phyloP scores from a whole-genome alignment of 2,113 vertebrate species.

The Grammomys dolichurus region DNA sequence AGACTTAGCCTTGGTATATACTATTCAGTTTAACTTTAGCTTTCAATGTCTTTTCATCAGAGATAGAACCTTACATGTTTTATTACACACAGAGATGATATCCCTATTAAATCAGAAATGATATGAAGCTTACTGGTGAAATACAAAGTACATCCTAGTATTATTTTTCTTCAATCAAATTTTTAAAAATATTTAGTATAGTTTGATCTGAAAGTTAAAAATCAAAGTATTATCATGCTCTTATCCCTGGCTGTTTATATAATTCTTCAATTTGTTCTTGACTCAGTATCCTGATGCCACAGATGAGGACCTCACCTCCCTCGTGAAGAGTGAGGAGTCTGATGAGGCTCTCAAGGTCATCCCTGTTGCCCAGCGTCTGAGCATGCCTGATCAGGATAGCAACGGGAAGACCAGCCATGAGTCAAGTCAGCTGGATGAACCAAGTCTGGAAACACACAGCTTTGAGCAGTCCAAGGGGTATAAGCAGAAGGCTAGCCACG shows the following conservation, averaged over 20 bases:
- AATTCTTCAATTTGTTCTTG: constrained; percentile 47
- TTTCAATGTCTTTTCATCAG: constrained; percentile 1
- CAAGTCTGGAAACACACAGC: constrained; percentile 77
- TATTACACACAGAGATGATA: not conserved
- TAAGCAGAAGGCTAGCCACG: not conserved
- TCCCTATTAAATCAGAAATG: not conserved
- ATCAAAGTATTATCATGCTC: not conserved
- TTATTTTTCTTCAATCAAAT: constrained; percentile 5
- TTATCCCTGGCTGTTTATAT: not conserved
- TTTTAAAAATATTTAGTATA: not conserved
- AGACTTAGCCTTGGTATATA: not conserved
- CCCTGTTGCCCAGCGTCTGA: not conserved
- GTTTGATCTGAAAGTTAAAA: not conserved
- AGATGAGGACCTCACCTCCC: constrained; percentile 72
- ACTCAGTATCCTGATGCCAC: constrained; percentile 75
- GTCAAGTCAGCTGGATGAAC: not conserved
- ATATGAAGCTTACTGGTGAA: not conserved
- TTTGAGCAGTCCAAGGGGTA: constrained; percentile 24
- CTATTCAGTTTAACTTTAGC: constrained; percentile 17
- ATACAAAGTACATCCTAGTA: not conserved
- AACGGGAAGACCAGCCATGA: constrained; percentile 72
- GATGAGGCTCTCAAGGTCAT: not conserved
- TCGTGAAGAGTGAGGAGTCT: constrained; percentile 61
- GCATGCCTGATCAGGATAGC: not conserved
- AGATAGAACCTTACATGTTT: not conserved